Base-by-base conservation (phyloP, 2,113 vertebrate genomes). In the Carettochelys insculpta region DNA sequence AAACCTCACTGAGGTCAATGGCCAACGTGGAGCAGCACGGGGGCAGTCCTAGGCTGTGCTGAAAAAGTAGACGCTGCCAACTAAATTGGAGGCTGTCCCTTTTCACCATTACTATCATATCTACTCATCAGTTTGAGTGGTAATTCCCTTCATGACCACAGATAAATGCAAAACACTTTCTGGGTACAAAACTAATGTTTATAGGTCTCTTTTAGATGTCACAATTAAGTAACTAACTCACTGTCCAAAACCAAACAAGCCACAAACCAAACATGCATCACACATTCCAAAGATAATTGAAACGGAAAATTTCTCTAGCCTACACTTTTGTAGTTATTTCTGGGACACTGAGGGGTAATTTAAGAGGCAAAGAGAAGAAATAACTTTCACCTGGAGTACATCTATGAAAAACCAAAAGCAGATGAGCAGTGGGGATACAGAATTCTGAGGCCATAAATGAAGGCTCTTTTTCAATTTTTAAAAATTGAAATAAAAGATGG, bases 391-490 rank as follows among this genome's bases (percentile, higher is more conserved):
- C 85, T 83, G 51, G 56, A 16, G 27, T 48, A 53, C 78, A 31
- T 45, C 24, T 29, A 58, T 14, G 13, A 31, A 3, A 58, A 29
- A 27, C 53, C 12, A 47, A 87, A 88, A 91, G 76, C 88, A 45
- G 82, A 76, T 61, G 68, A 7, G 3, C 73, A 77, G 80, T 51
- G 47, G 61, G 41, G 25, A 53, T 25, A 50, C 88, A 85, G 80
- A 87, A 83, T 75, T 90, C 92, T 93, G 80, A 94, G 84, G 83
- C 77, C 78, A 29, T 89, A 79, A 90, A 89, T 81, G 89, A 85
- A 48, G 73, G 53, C 68, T 52, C 27, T n/a, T 80, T 41, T 82
- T 19, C 53, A 4, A 10, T 50, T 6, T 25, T 77, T 76, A 56
- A 2, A 20, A 77, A 82, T 58, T 19, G 54, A 50, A 79, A 34